phyloP scores from a whole-genome alignment of 2,888 invertebrate genomes.

The Polylopha cassiicola region DNA sequence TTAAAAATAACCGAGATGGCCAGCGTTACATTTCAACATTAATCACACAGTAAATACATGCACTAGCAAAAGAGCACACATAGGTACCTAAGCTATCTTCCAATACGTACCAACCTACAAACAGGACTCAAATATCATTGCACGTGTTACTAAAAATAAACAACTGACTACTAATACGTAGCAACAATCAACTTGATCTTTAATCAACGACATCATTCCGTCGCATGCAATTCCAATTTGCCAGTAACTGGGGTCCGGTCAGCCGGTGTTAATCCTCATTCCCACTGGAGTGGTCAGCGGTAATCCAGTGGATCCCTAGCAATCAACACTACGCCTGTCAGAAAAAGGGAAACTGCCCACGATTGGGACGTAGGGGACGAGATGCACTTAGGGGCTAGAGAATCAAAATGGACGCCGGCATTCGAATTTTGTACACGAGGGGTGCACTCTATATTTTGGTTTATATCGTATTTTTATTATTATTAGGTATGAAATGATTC shows the following conservation, averaged over 20 bases:
- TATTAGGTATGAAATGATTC: too few species aligned
- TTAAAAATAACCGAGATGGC: too few species aligned
- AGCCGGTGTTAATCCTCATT: constrained; percentile 58
- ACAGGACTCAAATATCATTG: too few species aligned
- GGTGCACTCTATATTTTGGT: too few species aligned
- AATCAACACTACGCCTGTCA: constrained; percentile 62
- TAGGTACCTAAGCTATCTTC: too few species aligned
- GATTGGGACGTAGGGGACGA: constrained; percentile 31
- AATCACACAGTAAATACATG: too few species aligned
- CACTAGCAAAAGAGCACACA: too few species aligned
- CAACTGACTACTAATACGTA: too few species aligned
- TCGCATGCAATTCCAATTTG: constrained; percentile 22
- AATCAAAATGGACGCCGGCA: constrained; percentile 38
- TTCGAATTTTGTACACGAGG: constrained; percentile 1
- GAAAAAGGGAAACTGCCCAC: constrained; percentile 39
- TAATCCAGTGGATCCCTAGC: constrained; percentile 68
- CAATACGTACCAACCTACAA: too few species aligned
- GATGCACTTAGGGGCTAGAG: constrained; percentile 29
- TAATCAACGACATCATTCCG: constrained; percentile 22
- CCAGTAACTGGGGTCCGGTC: constrained; percentile 21
- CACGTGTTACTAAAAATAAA: too few species aligned
- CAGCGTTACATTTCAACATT: too few species aligned
- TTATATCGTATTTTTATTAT: too few species aligned
- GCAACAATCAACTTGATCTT: background rate
- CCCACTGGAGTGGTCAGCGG: constrained; percentile 60